phyloP scores from a whole-genome alignment of 2,888 invertebrate species.

The Tetranychus piercei region DNA sequence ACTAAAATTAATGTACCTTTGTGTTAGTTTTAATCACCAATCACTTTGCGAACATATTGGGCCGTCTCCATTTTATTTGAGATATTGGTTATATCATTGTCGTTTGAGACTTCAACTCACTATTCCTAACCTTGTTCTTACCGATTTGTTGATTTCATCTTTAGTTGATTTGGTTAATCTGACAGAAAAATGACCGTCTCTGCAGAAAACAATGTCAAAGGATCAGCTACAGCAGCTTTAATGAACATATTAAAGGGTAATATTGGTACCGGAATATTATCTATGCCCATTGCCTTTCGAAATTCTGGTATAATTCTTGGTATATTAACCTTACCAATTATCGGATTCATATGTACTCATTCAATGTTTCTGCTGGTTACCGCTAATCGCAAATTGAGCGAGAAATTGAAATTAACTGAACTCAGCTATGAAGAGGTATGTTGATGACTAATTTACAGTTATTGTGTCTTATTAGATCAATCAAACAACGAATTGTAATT shows the following conservation, averaged over 20 bases:
- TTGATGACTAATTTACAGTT: not conserved
- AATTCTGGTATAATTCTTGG: slow-evolving; percentile 63
- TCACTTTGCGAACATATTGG: too few species aligned
- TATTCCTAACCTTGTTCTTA: too few species aligned
- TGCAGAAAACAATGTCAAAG: not conserved
- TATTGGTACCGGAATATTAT: slow-evolving; percentile 6
- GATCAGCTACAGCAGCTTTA: not conserved
- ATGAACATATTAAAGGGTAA: slow-evolving; percentile 8
- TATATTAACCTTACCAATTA: slow-evolving; percentile 54
- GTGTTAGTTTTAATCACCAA: too few species aligned
- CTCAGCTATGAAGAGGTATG: slow-evolving; percentile 11
- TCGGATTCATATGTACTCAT: slow-evolving; percentile 73
- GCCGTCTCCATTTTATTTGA: too few species aligned
- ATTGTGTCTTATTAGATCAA: not conserved
- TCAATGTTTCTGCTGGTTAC: slow-evolving; percentile 70
- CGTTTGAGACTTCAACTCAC: not conserved
- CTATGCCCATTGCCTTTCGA: slow-evolving; percentile 47
- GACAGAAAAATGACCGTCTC: not conserved
- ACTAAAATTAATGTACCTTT: too few species aligned
- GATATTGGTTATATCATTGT: not conserved
- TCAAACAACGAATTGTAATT: not conserved
- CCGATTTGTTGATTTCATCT: not conserved
- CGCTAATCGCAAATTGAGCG: not conserved
- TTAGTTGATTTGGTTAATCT: not conserved
- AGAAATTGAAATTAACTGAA: not conserved